Conservation (phyloP, 30 jellyfish, hydroid and myxozoan genomes). For the Turritopsis rubra region DNA sequence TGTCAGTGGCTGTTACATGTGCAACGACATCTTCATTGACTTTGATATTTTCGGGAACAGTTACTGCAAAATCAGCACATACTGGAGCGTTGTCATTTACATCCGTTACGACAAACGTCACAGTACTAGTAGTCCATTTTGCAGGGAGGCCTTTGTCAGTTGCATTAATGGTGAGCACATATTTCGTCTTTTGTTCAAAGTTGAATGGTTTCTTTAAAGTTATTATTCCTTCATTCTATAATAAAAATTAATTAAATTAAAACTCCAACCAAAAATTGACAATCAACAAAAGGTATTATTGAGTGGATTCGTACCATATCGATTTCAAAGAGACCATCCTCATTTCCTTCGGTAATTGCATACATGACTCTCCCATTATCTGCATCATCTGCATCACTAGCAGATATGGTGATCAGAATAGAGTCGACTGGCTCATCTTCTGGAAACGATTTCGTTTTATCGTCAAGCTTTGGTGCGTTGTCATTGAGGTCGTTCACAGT, state of each 20-base stretch:
- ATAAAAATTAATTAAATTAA: not conserved
- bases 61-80: conserved; percentile 6
- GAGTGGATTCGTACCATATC: not conserved
- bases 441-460: not conserved
- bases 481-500: conserved; percentile 20
- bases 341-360: conserved; percentile 11
- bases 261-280: not conserved
- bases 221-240: not conserved
- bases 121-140: not conserved
- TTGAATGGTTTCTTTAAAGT: not conserved
- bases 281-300: not conserved
- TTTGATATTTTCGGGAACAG: conserved; percentile 4
- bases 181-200: not conserved
- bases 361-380: conserved; percentile 22
- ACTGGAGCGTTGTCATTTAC: conserved; percentile 2
- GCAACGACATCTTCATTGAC: not conserved
- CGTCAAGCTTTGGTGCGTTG: conserved; percentile 25
- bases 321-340: conserved; percentile 6
- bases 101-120: not conserved
- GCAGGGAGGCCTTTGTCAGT: conserved; percentile 5
- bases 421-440: conserved; percentile 12
- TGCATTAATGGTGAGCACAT: not conserved
- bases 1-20: not conserved
- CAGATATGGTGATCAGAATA: not conserved
- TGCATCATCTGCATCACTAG: conserved; percentile 20